These are phyloP conservation scores for Cephus sareptanus DNA, from an alignment of 2,888 invertebrate species.

Conservation along the genomic window DNA sequence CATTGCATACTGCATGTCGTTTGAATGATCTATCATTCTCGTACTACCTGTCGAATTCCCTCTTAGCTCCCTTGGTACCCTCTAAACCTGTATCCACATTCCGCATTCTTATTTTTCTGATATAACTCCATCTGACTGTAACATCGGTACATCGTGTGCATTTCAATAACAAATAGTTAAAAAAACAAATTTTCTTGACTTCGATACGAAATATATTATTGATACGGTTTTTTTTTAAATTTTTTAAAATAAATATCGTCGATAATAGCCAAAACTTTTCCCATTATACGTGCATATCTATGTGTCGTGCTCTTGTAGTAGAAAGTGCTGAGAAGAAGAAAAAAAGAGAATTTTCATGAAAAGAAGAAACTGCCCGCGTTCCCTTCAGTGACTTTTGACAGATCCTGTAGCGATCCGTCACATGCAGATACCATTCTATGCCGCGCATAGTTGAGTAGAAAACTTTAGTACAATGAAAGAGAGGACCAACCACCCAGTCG, in stretches of 20 bases:
- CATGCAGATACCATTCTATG: conserved; percentile 53
- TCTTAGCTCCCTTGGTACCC: not conserved
- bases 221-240: no score
- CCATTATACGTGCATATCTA: not conserved
- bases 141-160: not conserved
- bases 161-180: not conserved
- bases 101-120: not conserved
- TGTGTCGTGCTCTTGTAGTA: not conserved
- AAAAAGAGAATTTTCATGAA: not conserved
- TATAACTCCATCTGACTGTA: not conserved
- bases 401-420: conserved; percentile 51
- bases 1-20: conserved; percentile 5
- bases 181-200: not conserved
- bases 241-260: no score
- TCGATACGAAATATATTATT: not conserved
- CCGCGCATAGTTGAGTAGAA: conserved; percentile 31
- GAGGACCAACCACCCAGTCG: conserved; percentile 38
- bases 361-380: not conserved
- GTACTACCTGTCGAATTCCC: not conserved
- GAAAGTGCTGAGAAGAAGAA: not conserved
- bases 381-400: conserved; percentile 21
- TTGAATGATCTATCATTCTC: conserved; percentile 21
- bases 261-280: not conserved
- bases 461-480: conserved; percentile 47
- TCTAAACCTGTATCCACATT: not conserved